Evolutionary conservation across 2,888 invertebrate species (phyloP).

Genomic region (Leucophenga montana): DNA sequence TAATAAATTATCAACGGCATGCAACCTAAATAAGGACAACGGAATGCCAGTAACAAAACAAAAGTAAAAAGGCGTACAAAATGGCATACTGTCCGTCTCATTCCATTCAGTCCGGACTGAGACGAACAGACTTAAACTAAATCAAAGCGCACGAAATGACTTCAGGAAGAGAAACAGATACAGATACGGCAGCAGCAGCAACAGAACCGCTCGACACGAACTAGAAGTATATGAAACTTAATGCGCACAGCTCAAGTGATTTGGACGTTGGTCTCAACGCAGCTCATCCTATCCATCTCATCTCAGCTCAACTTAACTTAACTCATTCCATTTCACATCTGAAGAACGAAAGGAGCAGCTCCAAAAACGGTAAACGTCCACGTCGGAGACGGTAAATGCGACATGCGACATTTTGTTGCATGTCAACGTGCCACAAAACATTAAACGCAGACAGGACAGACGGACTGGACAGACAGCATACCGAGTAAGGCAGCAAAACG

Average conservation of each 20-base stretch:
- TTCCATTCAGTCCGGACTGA: neutral
- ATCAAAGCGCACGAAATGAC: neutral
- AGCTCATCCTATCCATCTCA: too few relatives aligned
- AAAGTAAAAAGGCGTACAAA: neutral
- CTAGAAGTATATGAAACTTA: neutral
- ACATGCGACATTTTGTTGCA: slow-evolving; percentile 23
- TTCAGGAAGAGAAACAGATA: neutral
- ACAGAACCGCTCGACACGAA: neutral
- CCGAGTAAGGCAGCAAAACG: neutral
- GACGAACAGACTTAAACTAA: neutral
- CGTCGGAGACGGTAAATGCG: slow-evolving; percentile 9
- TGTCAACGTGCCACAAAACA: slow-evolving; percentile 24
- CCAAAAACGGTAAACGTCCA: slow-evolving; percentile 23
- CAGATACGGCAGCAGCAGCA: too few relatives aligned
- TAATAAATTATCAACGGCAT: slow-evolving; percentile 17
- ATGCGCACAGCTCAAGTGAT: too few relatives aligned
- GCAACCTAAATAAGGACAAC: slow-evolving; percentile 2
- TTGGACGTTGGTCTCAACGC: neutral
- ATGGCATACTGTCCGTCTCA: neutral
- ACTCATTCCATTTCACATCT: neutral
- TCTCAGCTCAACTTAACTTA: too few relatives aligned
- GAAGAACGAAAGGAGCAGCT: neutral
- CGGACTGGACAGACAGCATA: neutral
- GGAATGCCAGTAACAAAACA: neutral
- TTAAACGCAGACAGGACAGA: slow-evolving; percentile 27